phyloP scores from a whole-genome alignment of 2,888 invertebrate species.

The Atrina japonica region DNA sequence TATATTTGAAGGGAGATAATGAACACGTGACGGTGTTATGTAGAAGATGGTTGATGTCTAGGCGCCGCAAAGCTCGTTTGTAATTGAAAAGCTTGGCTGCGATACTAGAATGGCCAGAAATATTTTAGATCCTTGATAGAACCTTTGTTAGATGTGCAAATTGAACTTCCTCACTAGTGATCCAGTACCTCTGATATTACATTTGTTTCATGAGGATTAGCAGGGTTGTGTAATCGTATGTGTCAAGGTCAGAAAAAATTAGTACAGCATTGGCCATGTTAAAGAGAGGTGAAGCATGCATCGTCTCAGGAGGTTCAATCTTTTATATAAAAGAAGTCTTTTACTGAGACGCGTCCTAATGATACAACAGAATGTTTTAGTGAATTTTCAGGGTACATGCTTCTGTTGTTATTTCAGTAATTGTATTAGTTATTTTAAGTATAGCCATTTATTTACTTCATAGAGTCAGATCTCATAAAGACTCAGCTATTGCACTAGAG shows the following conservation, averaged over 20 bases:
- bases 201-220: not conserved
- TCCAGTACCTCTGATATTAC: not conserved
- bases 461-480: slow-evolving; percentile 9
- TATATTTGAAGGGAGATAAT: slow-evolving; percentile 1
- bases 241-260: slow-evolving; percentile 11
- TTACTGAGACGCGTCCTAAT: slow-evolving; percentile 1
- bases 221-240: not conserved
- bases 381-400: slow-evolving; percentile 29
- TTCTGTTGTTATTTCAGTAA: not conserved
- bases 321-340: not conserved
- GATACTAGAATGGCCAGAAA: slow-evolving; percentile 1
- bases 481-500: slow-evolving; percentile 28
- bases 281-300: slow-evolving; percentile 6
- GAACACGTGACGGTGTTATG: not conserved
- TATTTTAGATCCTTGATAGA: slow-evolving; percentile 33
- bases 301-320: slow-evolving; percentile 2
- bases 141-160: slow-evolving; percentile 21
- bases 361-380: slow-evolving; percentile 1
- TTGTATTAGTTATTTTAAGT: not conserved
- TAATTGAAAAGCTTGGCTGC: not conserved
- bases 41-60: not conserved
- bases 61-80: not conserved
- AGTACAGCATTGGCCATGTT: slow-evolving; percentile 5
- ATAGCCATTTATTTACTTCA: slow-evolving; percentile 15
- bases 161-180: slow-evolving; percentile 1